phyloP scores from a whole-genome alignment of 2,888 invertebrate genomes.

The Lissonota sp. region DNA sequence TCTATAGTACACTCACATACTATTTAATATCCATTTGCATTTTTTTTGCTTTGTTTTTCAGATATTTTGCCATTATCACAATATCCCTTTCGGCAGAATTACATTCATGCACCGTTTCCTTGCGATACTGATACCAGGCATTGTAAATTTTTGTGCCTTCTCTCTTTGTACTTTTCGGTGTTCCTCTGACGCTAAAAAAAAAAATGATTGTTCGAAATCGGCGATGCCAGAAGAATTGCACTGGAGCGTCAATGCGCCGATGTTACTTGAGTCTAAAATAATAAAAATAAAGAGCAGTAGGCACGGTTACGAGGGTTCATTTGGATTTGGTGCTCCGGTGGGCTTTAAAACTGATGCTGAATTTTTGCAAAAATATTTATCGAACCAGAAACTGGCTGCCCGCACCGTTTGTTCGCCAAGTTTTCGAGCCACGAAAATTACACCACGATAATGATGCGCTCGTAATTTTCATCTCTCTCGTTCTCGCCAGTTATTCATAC shows the following conservation, averaged over 20 bases:
- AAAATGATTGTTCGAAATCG: constrained; percentile 72
- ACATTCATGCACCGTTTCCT: constrained; percentile 6
- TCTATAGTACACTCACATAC: constrained; percentile 20
- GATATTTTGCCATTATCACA: constrained; percentile 4
- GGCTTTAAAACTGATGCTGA: constrained; percentile 22
- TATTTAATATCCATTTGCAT: constrained; percentile 12
- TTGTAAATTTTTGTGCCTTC: neutral
- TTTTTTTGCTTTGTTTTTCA: constrained; percentile 10
- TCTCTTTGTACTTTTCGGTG: neutral
- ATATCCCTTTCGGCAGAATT: constrained; percentile 14
- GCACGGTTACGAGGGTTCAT: constrained; percentile 29
- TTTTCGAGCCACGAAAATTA: constrained; percentile 6
- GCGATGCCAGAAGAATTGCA: constrained; percentile 66
- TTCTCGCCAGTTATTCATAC: neutral
- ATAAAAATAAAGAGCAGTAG: constrained; percentile 22
- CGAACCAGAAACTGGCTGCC: constrained; percentile 31
- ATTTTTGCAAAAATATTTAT: constrained; percentile 45
- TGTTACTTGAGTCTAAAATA: constrained; percentile 20
- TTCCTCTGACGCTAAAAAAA: constrained; percentile 3
- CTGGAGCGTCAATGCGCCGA: constrained; percentile 38
- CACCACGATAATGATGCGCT: constrained; percentile 39
- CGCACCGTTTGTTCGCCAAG: constrained; percentile 3
- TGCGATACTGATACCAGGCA: neutral
- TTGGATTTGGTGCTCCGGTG: constrained; percentile 14
- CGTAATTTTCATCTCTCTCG: constrained; percentile 16